Conservation (phyloP, 2,888 invertebrate genomes). For the Tuta absoluta region DNA sequence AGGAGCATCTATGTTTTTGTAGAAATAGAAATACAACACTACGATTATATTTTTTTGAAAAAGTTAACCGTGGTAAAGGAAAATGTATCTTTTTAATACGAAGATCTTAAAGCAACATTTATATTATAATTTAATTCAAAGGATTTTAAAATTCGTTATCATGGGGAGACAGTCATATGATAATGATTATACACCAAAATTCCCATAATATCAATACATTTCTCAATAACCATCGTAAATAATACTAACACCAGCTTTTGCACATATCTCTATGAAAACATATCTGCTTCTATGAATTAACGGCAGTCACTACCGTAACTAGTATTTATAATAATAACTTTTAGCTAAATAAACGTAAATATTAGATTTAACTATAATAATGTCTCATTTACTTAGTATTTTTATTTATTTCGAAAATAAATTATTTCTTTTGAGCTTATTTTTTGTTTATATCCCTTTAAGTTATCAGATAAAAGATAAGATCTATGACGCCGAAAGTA, state of each 20-base stretch:
- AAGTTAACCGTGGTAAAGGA: too few relatives aligned
- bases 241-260: slow-evolving; percentile 36
- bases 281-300: slow-evolving; percentile 75
- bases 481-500: background rate
- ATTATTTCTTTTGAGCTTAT: slow-evolving; percentile 48
- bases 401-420: slow-evolving; percentile 57
- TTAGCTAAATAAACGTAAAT: slow-evolving; percentile 40
- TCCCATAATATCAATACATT: background rate
- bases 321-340: slow-evolving; percentile 39
- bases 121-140: too few relatives aligned
- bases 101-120: too few relatives aligned
- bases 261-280: slow-evolving; percentile 60
- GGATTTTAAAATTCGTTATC: too few relatives aligned
- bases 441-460: slow-evolving; percentile 49
- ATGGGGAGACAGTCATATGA: too few relatives aligned
- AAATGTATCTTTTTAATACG: too few relatives aligned
- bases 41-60: too few relatives aligned
- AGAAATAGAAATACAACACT: too few relatives aligned
- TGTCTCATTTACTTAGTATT: slow-evolving; percentile 46
- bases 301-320: slow-evolving; percentile 41
- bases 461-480: background rate
- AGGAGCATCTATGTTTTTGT: slow-evolving; percentile 65
- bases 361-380: slow-evolving; percentile 40
- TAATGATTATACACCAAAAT: background rate
- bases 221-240: slow-evolving; percentile 11